Evolutionary conservation across 2,888 invertebrate species (phyloP).

Genomic region (Keiferia lycopersicella): DNA sequence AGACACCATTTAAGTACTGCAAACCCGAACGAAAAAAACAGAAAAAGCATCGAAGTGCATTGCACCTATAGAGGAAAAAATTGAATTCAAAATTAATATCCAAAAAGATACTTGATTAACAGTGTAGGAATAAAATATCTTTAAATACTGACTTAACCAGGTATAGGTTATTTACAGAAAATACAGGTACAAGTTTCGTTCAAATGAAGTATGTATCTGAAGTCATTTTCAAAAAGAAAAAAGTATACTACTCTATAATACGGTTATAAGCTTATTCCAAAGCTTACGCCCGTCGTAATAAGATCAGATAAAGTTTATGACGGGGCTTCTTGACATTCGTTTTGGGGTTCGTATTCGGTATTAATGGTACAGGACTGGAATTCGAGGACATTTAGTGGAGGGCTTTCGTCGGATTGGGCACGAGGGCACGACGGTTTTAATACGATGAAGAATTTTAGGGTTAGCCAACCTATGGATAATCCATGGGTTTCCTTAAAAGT

Average conservation of each 20-base stretch:
- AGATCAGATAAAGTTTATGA: constrained; percentile 1
- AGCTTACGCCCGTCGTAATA: constrained; percentile 5
- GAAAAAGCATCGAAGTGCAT: too few relatives aligned
- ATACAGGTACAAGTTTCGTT: too few relatives aligned
- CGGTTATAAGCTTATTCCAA: constrained; percentile 5
- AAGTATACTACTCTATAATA: neutral
- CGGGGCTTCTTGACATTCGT: constrained; percentile 41
- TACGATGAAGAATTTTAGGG: neutral
- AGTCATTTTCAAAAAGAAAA: neutral
- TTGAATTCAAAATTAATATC: too few relatives aligned
- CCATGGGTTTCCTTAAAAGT: too few relatives aligned
- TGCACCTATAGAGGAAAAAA: too few relatives aligned
- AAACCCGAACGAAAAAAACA: too few relatives aligned
- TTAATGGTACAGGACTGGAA: constrained; percentile 60
- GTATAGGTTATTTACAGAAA: too few relatives aligned
- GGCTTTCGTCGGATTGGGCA: constrained; percentile 40
- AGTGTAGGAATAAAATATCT: too few relatives aligned
- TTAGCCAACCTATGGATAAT: too few relatives aligned
- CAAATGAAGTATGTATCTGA: neutral
- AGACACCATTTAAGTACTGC: too few relatives aligned
- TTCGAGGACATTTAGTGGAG: constrained; percentile 33
- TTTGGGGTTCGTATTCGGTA: constrained; percentile 54
- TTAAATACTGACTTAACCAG: too few relatives aligned
- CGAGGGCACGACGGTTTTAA: constrained; percentile 22
- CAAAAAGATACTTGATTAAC: too few relatives aligned